A percentile compares a stretch with the other conserved stretches of the same genome.
Conservation (phyloP, 2,113 vertebrate species). For the Spea multiplicata region DNA sequence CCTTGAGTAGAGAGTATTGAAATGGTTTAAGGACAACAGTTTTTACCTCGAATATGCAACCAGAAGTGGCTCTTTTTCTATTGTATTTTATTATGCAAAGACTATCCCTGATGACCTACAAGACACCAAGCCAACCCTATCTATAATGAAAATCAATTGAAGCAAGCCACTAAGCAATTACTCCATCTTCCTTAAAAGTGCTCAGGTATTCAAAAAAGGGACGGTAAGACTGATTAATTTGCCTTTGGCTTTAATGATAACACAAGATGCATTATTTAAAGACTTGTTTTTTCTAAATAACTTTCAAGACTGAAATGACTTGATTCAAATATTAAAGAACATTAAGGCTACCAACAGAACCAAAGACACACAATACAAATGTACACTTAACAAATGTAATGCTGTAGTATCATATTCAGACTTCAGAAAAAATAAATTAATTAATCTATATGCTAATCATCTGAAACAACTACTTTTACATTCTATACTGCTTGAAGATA, state of each 20-base stretch:
- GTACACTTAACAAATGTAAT: no score
- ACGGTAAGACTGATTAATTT: conserved; percentile 78
- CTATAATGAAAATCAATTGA: conserved; percentile 84
- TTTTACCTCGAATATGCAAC: conserved; percentile 60
- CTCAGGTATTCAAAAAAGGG: conserved; percentile 69
- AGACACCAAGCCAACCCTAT: conserved; percentile 68
- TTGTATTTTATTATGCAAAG: conserved; percentile 77
- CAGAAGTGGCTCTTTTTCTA: conserved; percentile 52
- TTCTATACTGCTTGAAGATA: no score
- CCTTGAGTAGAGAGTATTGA: conserved; percentile 18
- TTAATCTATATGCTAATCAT: no score
- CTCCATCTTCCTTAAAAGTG: conserved; percentile 78
- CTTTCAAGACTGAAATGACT: conserved; percentile 50
- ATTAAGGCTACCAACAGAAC: not conserved
- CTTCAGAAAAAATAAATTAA: no score
- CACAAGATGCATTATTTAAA: conserved; percentile 72
- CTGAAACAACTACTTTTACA: no score
- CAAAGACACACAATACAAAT: no score
- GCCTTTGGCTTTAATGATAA: conserved; percentile 67
- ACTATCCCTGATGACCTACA: conserved; percentile 72
- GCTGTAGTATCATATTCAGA: no score
- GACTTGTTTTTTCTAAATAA: conserved; percentile 51
- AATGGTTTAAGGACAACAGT: conserved; percentile 57
- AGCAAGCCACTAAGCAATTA: conserved; percentile 82
- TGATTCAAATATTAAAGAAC: not conserved